phyloP scores from a whole-genome alignment of 2,797 vertebrate species.

The Megalops cyprinoides region DNA sequence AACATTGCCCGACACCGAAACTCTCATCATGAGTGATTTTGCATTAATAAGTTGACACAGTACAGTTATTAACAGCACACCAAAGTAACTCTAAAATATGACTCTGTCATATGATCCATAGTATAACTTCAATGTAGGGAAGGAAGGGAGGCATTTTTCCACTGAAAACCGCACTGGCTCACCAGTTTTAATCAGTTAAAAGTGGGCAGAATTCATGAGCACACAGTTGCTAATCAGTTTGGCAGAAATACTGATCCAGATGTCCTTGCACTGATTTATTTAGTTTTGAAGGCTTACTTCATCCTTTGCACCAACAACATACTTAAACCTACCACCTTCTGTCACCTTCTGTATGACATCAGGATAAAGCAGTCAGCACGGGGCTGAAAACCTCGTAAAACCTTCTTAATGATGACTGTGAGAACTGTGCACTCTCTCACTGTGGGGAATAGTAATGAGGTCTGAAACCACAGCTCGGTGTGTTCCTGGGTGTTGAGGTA shows the following conservation, averaged over 20 bases:
- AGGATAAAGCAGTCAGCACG: neutral
- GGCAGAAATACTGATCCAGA: neutral
- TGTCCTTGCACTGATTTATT: neutral
- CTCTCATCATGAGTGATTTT: neutral
- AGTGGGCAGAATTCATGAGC: neutral
- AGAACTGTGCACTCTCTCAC: conserved; percentile 36
- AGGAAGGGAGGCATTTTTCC: neutral
- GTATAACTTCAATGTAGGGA: neutral
- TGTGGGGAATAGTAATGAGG: conserved; percentile 63
- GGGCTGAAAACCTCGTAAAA: conserved; percentile 42
- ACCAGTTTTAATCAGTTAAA: neutral
- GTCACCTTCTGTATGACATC: neutral
- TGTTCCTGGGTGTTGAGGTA: conserved; percentile 35
- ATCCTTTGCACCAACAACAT: neutral
- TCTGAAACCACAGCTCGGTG: conserved; percentile 50
- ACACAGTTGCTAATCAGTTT: neutral
- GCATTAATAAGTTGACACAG: neutral
- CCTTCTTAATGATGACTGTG: conserved; percentile 52
- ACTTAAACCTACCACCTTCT: neutral
- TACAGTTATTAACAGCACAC: too few relatives aligned
- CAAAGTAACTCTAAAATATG: too few relatives aligned
- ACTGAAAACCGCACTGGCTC: neutral
- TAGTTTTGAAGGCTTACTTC: neutral
- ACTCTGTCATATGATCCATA: neutral
- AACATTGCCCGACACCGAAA: neutral